Evolutionary conservation across 2,888 invertebrate genomes (phyloP).

Genomic region (Leuctra nigra): DNA sequence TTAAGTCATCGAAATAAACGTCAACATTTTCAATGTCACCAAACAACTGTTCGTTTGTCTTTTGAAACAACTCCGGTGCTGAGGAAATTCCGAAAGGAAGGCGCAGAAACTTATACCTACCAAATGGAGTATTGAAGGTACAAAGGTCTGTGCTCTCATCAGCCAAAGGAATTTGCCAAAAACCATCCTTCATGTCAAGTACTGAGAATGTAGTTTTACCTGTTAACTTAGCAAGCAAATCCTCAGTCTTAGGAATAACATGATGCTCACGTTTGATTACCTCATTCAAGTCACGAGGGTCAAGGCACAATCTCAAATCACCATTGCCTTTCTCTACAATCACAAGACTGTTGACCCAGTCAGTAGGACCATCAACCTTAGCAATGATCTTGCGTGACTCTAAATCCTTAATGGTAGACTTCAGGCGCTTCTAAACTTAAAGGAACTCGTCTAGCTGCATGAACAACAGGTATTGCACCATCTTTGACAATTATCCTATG

Average conservation of each 20-base stretch:
- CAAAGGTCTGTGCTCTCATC: constrained; percentile 18
- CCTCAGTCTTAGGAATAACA: constrained; percentile 19
- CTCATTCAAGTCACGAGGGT: constrained; percentile 20
- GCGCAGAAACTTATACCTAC: constrained; percentile 18
- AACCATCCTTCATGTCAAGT: constrained; percentile 20
- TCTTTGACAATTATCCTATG: background rate
- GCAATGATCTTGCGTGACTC: constrained; percentile 16
- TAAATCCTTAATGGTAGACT: constrained; percentile 12
- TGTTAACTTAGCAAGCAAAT: constrained; percentile 5
- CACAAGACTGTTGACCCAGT: constrained; percentile 25
- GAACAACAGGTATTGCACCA: constrained; percentile 8
- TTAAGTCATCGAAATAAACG: constrained; percentile 19
- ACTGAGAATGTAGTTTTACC: constrained; percentile 17
- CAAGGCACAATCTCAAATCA: constrained; percentile 23
- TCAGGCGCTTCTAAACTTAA: background rate
- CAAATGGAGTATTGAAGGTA: constrained; percentile 19
- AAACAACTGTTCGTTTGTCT: constrained; percentile 1
- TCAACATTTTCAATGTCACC: constrained; percentile 14
- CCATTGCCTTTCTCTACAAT: constrained; percentile 24
- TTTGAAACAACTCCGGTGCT: constrained; percentile 21
- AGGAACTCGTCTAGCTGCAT: constrained; percentile 12
- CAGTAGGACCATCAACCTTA: constrained; percentile 23
- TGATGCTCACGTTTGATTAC: constrained; percentile 14
- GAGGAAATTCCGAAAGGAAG: constrained; percentile 18
- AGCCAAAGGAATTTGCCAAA: constrained; percentile 19